Evolutionary conservation across 2,888 invertebrate species (phyloP).

Genomic region (Drosophila hamatofila): DNA sequence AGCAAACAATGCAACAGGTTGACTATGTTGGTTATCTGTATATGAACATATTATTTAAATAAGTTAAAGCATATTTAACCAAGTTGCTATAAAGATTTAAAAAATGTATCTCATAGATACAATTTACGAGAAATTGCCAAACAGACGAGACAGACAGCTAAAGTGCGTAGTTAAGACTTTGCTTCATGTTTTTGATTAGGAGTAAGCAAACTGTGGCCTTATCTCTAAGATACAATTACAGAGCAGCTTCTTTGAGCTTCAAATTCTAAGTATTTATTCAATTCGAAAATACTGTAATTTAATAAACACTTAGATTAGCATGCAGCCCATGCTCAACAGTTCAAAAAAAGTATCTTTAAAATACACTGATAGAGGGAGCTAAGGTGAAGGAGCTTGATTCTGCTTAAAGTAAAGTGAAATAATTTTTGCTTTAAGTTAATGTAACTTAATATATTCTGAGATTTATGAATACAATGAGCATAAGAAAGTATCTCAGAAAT

Average conservation of each 20-base stretch:
- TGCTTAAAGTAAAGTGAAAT: not conserved
- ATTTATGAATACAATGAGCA: no score
- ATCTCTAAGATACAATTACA: not conserved
- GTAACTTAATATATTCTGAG: not conserved
- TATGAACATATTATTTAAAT: not conserved
- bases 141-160: not conserved
- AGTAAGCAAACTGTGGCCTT: not conserved
- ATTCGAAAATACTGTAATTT: not conserved
- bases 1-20: constrained; percentile 40
- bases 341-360: not conserved
- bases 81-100: not conserved
- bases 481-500: not conserved
- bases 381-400: not conserved
- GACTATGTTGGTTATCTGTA: not conserved
- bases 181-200: not conserved
- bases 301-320: not conserved
- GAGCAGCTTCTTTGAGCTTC: not conserved
- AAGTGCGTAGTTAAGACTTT: not conserved
- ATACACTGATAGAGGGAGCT: not conserved
- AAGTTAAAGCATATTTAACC: not conserved
- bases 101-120: not conserved
- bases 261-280: not conserved
- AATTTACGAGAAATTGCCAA: not conserved
- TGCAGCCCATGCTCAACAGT: not conserved
- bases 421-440: not conserved